Evolutionary conservation across 2,113 vertebrate genomes (phyloP).

Genomic region (Muntiacus muntjak): DNA sequence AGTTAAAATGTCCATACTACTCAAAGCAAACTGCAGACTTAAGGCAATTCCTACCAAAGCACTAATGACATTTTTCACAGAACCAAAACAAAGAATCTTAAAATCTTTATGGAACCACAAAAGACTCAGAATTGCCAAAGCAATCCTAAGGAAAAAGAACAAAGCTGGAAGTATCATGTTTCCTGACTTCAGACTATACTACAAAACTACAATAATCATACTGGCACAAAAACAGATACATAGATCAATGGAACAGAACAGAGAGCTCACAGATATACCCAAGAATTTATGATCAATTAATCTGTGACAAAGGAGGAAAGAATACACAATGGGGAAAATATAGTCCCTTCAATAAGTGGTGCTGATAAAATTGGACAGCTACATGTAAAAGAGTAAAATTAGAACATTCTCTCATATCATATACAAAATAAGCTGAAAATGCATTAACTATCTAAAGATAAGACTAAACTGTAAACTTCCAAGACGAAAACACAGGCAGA

Average conservation of each 20-base stretch:
- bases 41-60: not conserved
- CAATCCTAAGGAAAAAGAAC: not conserved
- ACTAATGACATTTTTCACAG: not conserved
- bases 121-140: not conserved
- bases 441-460: not conserved
- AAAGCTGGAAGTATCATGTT: not conserved
- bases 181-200: not conserved
- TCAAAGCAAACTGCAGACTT: not conserved
- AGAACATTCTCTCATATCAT: not conserved
- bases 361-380: not conserved
- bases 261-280: not conserved
- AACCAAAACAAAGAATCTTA: not conserved
- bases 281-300: not conserved
- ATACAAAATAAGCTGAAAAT: not conserved
- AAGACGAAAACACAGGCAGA: not conserved
- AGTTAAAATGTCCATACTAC: not conserved
- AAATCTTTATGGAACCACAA: not conserved
- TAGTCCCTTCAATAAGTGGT: not conserved
- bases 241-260: not conserved
- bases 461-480: not conserved
- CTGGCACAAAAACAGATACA: not conserved
- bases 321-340: not conserved
- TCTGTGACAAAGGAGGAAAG: not conserved
- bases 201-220: not conserved
- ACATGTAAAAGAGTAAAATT: not conserved